These are phyloP conservation scores for Paracanthobrama guichenoti DNA, from an alignment of 2,113 vertebrate species.

Conservation along the genomic window DNA sequence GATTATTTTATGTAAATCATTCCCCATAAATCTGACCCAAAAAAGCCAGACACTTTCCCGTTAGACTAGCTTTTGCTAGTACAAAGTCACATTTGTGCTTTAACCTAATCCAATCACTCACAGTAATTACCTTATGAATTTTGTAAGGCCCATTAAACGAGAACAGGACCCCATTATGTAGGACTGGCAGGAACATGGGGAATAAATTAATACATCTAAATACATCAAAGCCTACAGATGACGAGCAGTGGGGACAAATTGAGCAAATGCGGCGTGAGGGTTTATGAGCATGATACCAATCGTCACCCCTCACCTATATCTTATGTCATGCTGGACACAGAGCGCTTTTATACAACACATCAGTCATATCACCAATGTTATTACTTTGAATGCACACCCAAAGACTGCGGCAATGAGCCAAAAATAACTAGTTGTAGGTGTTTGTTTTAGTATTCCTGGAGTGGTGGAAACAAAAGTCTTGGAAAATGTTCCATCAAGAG, in stretches of 20 bases:
- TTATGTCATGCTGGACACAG: constrained; percentile 19
- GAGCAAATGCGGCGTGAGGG: constrained; percentile 36
- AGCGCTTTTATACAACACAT: constrained; percentile 17
- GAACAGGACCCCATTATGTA: constrained; percentile 48
- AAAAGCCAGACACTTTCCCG: constrained; percentile 18
- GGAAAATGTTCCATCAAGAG: background rate
- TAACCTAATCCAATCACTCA: constrained; percentile 43
- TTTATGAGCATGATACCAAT: constrained; percentile 30
- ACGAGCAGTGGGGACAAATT: constrained; percentile 22
- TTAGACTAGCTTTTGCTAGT: constrained; percentile 6
- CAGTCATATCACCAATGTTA: background rate
- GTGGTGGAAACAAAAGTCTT: background rate
- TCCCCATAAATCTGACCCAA: constrained; percentile 9
- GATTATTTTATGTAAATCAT: constrained; percentile 27
- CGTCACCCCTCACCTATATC: constrained; percentile 14
- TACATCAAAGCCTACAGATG: constrained; percentile 37
- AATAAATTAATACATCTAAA: constrained; percentile 54
- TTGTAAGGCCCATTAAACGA: constrained; percentile 50
- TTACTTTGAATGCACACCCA: background rate
- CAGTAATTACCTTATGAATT: constrained; percentile 54
- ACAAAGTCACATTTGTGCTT: constrained; percentile 41
- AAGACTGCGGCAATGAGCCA: background rate
- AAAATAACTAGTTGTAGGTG: background rate
- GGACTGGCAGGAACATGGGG: constrained; percentile 42
- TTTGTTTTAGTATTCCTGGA: constrained; percentile 26